Base-by-base conservation (phyloP, 2,888 invertebrate species). In the Lacanobia wlatinum region DNA sequence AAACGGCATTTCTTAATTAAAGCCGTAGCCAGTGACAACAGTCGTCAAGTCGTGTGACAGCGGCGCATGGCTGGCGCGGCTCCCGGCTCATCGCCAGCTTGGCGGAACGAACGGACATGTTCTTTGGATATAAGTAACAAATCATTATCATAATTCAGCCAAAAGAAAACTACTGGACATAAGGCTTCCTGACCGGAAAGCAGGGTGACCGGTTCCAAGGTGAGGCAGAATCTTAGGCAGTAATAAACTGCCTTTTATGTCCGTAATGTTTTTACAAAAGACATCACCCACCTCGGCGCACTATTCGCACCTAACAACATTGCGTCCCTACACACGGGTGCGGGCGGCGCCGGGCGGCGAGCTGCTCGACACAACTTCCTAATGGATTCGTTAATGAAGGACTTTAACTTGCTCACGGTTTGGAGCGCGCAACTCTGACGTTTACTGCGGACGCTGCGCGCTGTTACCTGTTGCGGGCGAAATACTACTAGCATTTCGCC, bases 1-100 rank as follows among this genome's bases (percentile, higher is more conserved):
- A 23, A 23, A n/a, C 40, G 70, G 73, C 73, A 74, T 74, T 68
- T 70, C 16, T 70, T 77, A 62, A 71, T 77, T 68, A 71, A 79
- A 73, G 53, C 46, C 56, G 46, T 56, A 40, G 64, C 14, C 40
- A 40, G 65, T 28, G 43, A 40, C 10, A 71, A 56, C 56, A 38
- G 48, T 21, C 3, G 60, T 50, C 60, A 60, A 46, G 40, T 7
- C 1, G 53, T 21, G 43, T 48, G 34, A 50, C 58, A 58, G 63
- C 21, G 40, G 43, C 10, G 38, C 40, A 21, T 43, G n/a, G 8
- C 58, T 28, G 28, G 40, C 48, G 1, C 38, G 53, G 12, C 38
- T 4, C 12, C 1, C 43, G 43, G 16, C 46, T 8, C 38, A 6
- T 28, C 28, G 28, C n/a, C 28, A 9, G 16, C 34, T n/a, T 3